Conservation (phyloP, 2,888 invertebrate species). For the Listrodromus nycthemerus region DNA sequence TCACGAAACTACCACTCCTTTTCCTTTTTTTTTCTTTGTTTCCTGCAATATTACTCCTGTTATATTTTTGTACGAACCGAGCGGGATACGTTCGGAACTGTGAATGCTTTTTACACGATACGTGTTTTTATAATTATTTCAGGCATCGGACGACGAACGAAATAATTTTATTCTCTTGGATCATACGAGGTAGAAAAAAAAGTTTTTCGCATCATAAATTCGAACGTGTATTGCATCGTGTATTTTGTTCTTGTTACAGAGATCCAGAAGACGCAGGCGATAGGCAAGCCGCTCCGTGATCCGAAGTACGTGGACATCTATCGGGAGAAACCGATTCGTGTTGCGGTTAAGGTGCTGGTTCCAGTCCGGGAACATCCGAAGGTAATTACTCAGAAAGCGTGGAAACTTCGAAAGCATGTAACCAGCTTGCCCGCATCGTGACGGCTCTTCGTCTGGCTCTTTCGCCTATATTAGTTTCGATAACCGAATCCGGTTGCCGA, state of each 20-base stretch:
- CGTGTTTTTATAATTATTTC: no score
- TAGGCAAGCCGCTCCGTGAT: conserved; percentile 89
- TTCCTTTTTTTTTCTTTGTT: conserved; percentile 20
- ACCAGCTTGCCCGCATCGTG: background rate
- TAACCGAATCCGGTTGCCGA: conserved; percentile 53
- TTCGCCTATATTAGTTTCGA: conserved; percentile 65
- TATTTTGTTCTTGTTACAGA: conserved; percentile 86
- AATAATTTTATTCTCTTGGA: no score
- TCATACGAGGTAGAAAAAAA: background rate
- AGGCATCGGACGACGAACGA: no score
- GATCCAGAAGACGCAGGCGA: conserved; percentile 90
- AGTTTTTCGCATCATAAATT: background rate
- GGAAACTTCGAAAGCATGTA: conserved; percentile 49
- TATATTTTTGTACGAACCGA: background rate
- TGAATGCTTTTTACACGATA: no score
- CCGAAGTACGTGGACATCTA: conserved; percentile 91
- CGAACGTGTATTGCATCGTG: no score
- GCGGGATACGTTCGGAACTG: background rate
- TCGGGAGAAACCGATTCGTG: conserved; percentile 90
- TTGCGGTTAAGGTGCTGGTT: conserved; percentile 90
- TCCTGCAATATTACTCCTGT: background rate
- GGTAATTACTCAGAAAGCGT: conserved; percentile 83
- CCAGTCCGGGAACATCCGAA: conserved; percentile 91
- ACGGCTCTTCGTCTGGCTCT: conserved; percentile 26
- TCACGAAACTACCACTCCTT: conserved; percentile 35